phyloP scores from a whole-genome alignment of 1,140 invertebrate genomes.

The Drosophila bifasciata region DNA sequence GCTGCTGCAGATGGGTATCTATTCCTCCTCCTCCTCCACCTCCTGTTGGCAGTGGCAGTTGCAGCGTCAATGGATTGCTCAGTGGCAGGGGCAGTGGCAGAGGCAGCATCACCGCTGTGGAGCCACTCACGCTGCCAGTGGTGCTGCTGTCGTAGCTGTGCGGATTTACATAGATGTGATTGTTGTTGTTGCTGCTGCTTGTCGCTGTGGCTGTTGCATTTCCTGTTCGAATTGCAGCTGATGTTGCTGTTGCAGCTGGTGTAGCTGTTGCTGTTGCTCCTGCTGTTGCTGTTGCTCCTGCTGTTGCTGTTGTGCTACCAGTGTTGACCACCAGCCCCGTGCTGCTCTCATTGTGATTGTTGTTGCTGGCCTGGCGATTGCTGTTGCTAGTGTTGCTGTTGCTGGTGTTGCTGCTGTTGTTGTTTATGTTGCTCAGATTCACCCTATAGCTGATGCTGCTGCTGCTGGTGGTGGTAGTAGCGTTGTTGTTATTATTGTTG shows the following conservation, averaged over 20 bases:
- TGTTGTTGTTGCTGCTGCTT: conserved; percentile 61
- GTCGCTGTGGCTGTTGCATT: conserved; percentile 11
- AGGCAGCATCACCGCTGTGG: conserved; percentile 71
- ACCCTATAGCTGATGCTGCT: conserved; percentile 54
- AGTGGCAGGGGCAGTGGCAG: conserved; percentile 43
- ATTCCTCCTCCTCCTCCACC: conserved; percentile 13
- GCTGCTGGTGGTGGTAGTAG: conserved; percentile 36
- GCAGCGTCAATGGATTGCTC: conserved; percentile 2
- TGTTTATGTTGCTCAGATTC: conserved; percentile 47
- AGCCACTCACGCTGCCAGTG: conserved; percentile 61
- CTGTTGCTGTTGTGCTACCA: not conserved
- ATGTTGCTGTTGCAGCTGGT: not conserved
- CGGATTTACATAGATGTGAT: conserved; percentile 81
- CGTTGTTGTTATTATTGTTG: conserved; percentile 29
- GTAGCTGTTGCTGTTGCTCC: conserved; percentile 2
- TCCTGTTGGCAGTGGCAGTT: conserved; percentile 18
- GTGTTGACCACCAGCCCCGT: conserved; percentile 35
- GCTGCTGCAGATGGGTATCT: conserved; percentile 9
- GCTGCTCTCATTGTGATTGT: conserved; percentile 53
- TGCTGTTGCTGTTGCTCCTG: conserved; percentile 1
- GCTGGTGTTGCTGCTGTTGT: conserved; percentile 6
- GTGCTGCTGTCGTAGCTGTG: conserved; percentile 78
- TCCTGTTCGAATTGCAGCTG: conserved; percentile 16
- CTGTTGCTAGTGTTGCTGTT: conserved; percentile 28
- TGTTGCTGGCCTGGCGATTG: conserved; percentile 39